phyloP scores from a whole-genome alignment of 92 coral and sea anemone species.

The Pocillopora grandis region DNA sequence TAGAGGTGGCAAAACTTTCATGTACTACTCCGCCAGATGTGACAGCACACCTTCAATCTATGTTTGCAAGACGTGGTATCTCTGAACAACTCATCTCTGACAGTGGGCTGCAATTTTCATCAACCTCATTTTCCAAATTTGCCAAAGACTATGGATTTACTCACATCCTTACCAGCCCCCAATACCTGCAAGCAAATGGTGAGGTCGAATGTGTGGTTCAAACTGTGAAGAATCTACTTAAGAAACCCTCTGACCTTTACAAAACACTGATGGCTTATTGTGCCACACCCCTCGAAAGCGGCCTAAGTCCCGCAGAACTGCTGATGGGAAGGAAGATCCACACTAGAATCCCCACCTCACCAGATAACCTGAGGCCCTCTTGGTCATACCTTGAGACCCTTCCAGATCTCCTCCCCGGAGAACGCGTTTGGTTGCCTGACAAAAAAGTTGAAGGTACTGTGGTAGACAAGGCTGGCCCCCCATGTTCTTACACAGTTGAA shows the following conservation, averaged over 20 bases:
- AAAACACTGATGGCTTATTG: slow-evolving; percentile 46
- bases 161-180: background rate
- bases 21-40: slow-evolving; percentile 40
- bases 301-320: slow-evolving; percentile 46
- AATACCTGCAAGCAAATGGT: background rate
- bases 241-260: slow-evolving; percentile 38
- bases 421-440: slow-evolving; percentile 54
- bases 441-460: slow-evolving; percentile 48
- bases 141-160: background rate
- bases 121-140: slow-evolving; percentile 3
- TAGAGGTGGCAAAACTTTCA: slow-evolving; percentile 44
- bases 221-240: slow-evolving; percentile 39
- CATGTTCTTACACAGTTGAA: slow-evolving; percentile 17
- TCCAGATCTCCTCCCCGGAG: slow-evolving; percentile 41
- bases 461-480: slow-evolving; percentile 11
- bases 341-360: slow-evolving; percentile 28
- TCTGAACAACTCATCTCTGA: background rate
- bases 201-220: background rate
- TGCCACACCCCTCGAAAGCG: slow-evolving; percentile 49
- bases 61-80: too few relatives aligned
- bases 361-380: too few relatives aligned
- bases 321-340: slow-evolving; percentile 44
- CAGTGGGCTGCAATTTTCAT: slow-evolving; percentile 4
- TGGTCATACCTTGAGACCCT: background rate
- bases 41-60: slow-evolving; percentile 9